Base-by-base conservation (phyloP, 2,888 invertebrate genomes). In the Polydrusus tereticollis region DNA sequence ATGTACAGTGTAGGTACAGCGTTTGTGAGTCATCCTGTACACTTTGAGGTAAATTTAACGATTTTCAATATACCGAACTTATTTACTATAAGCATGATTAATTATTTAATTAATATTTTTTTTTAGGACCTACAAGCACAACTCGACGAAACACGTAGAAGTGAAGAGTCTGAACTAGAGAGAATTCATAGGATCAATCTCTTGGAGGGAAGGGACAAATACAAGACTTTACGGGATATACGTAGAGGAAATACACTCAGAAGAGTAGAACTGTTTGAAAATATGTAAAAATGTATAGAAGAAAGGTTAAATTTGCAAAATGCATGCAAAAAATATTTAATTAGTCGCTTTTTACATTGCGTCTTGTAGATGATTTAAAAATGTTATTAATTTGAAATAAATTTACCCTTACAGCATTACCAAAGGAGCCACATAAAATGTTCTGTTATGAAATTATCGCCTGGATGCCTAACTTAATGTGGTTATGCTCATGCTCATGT, bases 251-350 rank as follows among this genome's bases (percentile, higher is more conserved):
- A 85, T 73, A 85, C 85, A 1, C 80, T 80, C n/a, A 73, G 85
- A 73, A 77, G 85, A 59, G 83, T 84, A 1, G 85, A 85, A 69
- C 78, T 85, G 80, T 85, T 85, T 77, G 85, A 85, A 77, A 85
- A 85, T 77, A 79, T 84, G 79, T 85, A 80, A 76, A 60, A 23
- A 29, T 29, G 18, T 55, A 47, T 20, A 2, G 20, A 45, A 45
- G 10, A 18, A 20, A 7, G 6, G 6, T 12, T 45, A 45, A 45
- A 45, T 45, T 45, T 7, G 14, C 21, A 1, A 45, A 45, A 12
- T 47, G 6, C n/a, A 23, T 23, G 23, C 14, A n/a, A 41, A 41
- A 47, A 47, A 45, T 33, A 33, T 59, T 58, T 21, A 38, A 64
- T 64, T 21, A 47, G 16, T 41, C n/a, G n/a, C n/a, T 64, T 60